Conservation (phyloP, 2,797 vertebrate species). For the Enteromius anoplus region DNA sequence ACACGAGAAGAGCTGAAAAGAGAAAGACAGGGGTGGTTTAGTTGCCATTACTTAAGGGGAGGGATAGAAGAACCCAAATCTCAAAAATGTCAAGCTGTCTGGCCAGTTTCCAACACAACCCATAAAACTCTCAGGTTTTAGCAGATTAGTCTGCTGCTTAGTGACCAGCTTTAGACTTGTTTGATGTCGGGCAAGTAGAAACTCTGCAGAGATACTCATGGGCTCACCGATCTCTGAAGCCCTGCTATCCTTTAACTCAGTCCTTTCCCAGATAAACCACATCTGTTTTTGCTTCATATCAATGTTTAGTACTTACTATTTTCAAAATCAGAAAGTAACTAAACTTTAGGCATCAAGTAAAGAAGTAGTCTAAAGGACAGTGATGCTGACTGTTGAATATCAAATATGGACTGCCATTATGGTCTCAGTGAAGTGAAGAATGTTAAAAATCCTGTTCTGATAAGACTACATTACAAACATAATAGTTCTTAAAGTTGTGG, state of each 20-base stretch:
- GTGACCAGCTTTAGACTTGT: constrained; percentile 54
- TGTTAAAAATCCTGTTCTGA: neutral
- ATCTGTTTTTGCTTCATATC: constrained; percentile 31
- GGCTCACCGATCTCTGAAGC: constrained; percentile 34
- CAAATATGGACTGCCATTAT: neutral
- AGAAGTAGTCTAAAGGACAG: neutral
- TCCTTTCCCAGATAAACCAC: constrained; percentile 4
- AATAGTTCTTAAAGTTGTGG: neutral
- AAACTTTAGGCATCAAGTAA: neutral
- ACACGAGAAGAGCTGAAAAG: constrained; percentile 9
- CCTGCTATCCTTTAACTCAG: constrained; percentile 22
- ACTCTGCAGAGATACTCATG: constrained; percentile 42
- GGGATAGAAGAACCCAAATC: constrained; percentile 42
- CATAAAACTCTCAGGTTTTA: constrained; percentile 59
- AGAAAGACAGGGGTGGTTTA: constrained; percentile 6
- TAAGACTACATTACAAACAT: neutral
- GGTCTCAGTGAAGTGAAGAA: neutral
- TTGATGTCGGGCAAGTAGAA: constrained; percentile 51
- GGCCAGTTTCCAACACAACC: constrained; percentile 51
- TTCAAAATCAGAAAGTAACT: constrained; percentile 23
- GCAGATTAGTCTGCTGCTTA: constrained; percentile 61
- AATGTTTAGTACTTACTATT: constrained; percentile 27
- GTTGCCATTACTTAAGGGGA: constrained; percentile 41
- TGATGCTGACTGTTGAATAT: neutral
- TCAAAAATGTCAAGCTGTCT: constrained; percentile 56